Percentiles rank a stretch among this genome's conserved stretches.
Evolutionary conservation across 2,888 invertebrate genomes (phyloP).

Genomic region (Nemoura dubitans): DNA sequence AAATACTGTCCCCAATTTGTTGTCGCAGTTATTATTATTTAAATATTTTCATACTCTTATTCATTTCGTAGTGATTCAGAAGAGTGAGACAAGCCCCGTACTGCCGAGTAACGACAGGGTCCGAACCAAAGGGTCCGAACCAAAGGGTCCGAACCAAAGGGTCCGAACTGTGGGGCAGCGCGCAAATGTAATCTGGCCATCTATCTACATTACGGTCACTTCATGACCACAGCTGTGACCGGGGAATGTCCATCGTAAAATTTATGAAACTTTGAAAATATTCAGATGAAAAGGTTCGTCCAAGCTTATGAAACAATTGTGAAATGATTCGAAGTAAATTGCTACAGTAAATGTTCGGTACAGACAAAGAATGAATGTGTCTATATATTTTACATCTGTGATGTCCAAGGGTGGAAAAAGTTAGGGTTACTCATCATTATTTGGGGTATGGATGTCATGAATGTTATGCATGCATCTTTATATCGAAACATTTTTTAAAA

Average conservation of each 20-base stretch:
- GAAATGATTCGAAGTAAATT: constrained; percentile 36
- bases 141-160: no score
- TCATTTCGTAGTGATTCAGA: not conserved
- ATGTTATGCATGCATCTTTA: no score
- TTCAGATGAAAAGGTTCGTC: constrained; percentile 24
- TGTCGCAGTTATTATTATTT: constrained; percentile 7
- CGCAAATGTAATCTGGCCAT: constrained; percentile 30
- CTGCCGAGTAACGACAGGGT: not conserved
- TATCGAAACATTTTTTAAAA: no score
- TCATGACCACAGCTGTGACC: constrained; percentile 37
- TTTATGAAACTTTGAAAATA: constrained; percentile 36
- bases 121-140: no score
- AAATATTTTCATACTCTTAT: constrained; percentile 1
- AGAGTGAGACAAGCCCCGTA: not conserved
- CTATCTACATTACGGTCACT: constrained; percentile 36
- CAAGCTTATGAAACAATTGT: constrained; percentile 39
- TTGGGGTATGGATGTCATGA: not conserved
- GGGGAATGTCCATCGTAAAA: constrained; percentile 9
- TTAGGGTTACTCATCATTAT: not conserved
- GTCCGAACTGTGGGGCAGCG: not conserved
- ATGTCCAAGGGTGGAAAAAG: not conserved
- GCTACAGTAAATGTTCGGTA: not conserved
- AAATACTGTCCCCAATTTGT: constrained; percentile 30
- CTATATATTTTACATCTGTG: constrained; percentile 38
- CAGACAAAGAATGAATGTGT: constrained; percentile 31